phyloP scores from a whole-genome alignment of 2,113 vertebrate species.

The Vanacampus margaritifer region DNA sequence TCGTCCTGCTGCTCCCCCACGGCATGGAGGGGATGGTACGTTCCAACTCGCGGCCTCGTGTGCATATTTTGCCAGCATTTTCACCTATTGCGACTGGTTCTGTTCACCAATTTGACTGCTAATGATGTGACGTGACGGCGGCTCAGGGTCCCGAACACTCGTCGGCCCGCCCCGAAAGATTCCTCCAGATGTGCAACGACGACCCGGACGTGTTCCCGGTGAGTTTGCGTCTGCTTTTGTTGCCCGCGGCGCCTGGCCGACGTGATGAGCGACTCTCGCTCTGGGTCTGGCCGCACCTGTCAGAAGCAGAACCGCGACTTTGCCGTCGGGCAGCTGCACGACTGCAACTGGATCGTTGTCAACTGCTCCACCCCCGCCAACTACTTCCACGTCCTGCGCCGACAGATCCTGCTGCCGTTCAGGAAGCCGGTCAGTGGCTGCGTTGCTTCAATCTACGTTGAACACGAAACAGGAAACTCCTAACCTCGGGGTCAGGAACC shows the following conservation, averaged over 20 bases:
- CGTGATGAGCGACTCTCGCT: not conserved
- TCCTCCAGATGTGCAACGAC: slow-evolving; percentile 98
- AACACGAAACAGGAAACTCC: too few relatives aligned
- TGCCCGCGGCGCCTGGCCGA: not conserved
- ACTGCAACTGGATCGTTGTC: slow-evolving; percentile 98
- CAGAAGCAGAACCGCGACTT: slow-evolving; percentile 84
- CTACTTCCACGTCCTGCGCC: slow-evolving; percentile 90
- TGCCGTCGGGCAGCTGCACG: slow-evolving; percentile 86
- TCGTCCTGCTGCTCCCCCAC: slow-evolving; percentile 80
- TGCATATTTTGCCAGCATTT: too few relatives aligned
- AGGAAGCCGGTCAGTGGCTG: slow-evolving; percentile 75
- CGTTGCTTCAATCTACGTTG: too few relatives aligned
- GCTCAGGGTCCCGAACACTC: slow-evolving; percentile 92
- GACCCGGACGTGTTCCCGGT: slow-evolving; percentile 87
- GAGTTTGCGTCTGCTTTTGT: slow-evolving; percentile 66
- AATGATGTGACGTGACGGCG: not conserved
- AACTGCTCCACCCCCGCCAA: slow-evolving; percentile 91
- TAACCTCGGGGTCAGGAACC: too few relatives aligned
- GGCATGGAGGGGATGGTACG: slow-evolving; percentile 77
- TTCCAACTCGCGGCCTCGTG: too few relatives aligned
- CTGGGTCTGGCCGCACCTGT: too few relatives aligned
- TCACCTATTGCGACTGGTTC: too few relatives aligned
- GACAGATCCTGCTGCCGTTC: slow-evolving; percentile 94
- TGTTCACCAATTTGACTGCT: not conserved
- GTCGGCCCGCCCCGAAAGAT: slow-evolving; percentile 91